Evolutionary conservation across 2,888 invertebrate species (phyloP).

Genomic region (Aspidiotus rigidus): DNA sequence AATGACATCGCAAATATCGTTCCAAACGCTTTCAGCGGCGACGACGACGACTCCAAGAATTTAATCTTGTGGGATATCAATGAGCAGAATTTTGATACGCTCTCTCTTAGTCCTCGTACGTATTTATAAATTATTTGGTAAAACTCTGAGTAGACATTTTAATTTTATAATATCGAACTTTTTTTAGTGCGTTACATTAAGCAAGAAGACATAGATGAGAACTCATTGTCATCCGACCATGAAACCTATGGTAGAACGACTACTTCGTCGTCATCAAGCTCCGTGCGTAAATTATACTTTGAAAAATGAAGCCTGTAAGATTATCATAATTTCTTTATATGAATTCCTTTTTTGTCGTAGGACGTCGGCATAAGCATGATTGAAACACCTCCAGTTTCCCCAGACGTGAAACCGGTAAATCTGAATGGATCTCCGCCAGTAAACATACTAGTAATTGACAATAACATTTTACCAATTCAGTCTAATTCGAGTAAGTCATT

Average conservation of each 20-base stretch:
- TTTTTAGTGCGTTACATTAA: conserved; percentile 23
- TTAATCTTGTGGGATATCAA: conserved; percentile 28
- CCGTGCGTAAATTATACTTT: neutral
- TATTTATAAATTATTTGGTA: neutral
- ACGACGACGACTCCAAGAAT: conserved; percentile 27
- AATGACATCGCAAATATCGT: conserved; percentile 23
- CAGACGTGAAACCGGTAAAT: conserved; percentile 17
- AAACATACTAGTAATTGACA: conserved; percentile 20
- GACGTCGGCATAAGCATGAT: neutral
- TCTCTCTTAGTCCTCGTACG: conserved; percentile 23
- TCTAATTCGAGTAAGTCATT: neutral
- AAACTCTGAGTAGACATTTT: neutral
- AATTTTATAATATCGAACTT: neutral
- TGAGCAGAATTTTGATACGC: conserved; percentile 25
- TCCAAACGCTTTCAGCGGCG: conserved; percentile 14
- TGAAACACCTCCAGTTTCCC: conserved; percentile 28
- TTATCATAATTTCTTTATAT: neutral
- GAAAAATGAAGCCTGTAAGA: neutral
- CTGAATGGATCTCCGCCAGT: conserved; percentile 20
- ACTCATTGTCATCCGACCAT: neutral
- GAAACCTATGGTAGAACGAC: neutral
- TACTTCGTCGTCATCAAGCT: neutral
- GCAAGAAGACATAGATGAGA: conserved; percentile 15
- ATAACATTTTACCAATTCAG: conserved; percentile 3
- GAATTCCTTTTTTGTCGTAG: neutral